A percentile compares a stretch with the other conserved stretches of the same genome.
These are phyloP conservation scores for Seriola dumerili DNA, from an alignment of 2,113 vertebrate genomes.

Conservation along the genomic window DNA sequence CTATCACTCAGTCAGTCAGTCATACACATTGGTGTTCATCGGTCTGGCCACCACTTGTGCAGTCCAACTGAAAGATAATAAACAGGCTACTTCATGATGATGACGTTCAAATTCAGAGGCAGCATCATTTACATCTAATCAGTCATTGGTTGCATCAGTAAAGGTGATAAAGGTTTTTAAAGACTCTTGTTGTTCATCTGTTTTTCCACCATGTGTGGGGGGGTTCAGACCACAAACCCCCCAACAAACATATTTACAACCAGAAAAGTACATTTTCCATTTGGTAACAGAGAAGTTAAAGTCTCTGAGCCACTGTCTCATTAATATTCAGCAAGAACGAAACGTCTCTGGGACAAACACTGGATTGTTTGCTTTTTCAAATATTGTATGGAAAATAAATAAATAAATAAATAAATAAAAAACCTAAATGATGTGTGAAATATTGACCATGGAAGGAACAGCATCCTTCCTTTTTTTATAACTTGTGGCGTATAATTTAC, in stretches of 20 bases:
- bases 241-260: not conserved
- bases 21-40: no score
- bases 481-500: slow-evolving; percentile 27
- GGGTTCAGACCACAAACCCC: not conserved
- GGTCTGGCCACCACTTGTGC: no score
- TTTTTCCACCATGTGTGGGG: not conserved
- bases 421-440: not conserved
- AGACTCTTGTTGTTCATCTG: no score
- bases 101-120: no score
- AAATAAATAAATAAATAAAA: not conserved
- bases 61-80: no score
- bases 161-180: no score
- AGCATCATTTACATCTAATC: no score
- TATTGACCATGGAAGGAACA: slow-evolving; percentile 36
- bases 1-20: no score
- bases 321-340: not conserved
- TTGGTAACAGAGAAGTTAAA: not conserved
- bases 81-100: no score
- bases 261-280: not conserved
- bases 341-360: slow-evolving; percentile 11
- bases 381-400: not conserved
- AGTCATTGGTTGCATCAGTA: no score
- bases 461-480: slow-evolving; percentile 35
- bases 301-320: no score
- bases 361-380: slow-evolving; percentile 21